Percentiles rank a stretch among this genome's conserved stretches.
These are phyloP conservation scores for Girardinichthys multiradiatus DNA, from an alignment of 2,113 vertebrate genomes.

Conservation along the genomic window DNA sequence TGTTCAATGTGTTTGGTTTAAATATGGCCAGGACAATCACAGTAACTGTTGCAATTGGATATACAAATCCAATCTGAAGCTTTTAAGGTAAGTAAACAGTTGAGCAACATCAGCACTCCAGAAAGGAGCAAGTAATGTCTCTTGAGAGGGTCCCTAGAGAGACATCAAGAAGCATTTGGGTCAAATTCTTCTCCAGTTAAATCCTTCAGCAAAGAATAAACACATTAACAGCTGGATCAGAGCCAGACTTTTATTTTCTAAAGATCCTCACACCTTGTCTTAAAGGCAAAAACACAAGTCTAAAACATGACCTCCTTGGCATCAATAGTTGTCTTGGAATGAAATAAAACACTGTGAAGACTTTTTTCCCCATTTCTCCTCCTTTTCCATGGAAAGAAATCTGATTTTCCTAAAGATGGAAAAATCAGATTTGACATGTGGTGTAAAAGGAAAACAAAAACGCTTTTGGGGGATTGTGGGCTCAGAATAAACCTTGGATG, in stretches of 20 bases:
- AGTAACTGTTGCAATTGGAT: not conserved
- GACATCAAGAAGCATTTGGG: too few relatives aligned
- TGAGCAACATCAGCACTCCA: too few relatives aligned
- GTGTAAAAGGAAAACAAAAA: too few relatives aligned
- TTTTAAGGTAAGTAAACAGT: too few relatives aligned
- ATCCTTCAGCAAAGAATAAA: too few relatives aligned
- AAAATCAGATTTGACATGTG: not conserved
- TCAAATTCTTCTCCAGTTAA: too few relatives aligned
- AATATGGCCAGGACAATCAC: not conserved
- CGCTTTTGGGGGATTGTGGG: not conserved
- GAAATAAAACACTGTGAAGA: not conserved
- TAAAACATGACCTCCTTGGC: conserved; percentile 24
- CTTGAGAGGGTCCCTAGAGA: too few relatives aligned
- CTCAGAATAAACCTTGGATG: not conserved
- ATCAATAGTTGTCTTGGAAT: not conserved
- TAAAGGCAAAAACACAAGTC: not conserved
- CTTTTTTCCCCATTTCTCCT: not conserved
- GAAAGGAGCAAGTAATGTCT: too few relatives aligned
- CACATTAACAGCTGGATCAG: not conserved
- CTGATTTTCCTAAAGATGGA: conserved; percentile 3
- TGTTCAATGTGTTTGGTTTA: not conserved
- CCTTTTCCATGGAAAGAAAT: not conserved
- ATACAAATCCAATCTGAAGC: too few relatives aligned
- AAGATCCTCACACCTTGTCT: not conserved
- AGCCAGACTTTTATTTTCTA: not conserved